Conservation (phyloP, 2,888 invertebrate species). For the Tachystola acroxantha region DNA sequence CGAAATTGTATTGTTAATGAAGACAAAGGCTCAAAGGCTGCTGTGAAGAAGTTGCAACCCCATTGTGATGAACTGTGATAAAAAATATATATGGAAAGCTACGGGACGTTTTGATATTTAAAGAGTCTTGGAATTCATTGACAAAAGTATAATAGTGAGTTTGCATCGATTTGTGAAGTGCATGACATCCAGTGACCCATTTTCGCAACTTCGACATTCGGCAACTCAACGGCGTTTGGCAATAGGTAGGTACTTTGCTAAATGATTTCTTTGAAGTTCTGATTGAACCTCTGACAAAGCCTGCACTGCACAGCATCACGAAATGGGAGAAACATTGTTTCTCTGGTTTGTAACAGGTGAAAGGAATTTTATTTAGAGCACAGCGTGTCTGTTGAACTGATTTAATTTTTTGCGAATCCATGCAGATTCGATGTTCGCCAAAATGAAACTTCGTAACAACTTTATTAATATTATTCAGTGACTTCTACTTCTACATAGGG, state of each 20-base stretch:
- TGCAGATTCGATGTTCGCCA: no score
- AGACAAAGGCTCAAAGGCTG: slow-evolving; percentile 1
- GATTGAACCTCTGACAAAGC: no score
- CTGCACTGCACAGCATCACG: no score
- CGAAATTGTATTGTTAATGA: slow-evolving; percentile 3
- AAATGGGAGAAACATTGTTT: no score
- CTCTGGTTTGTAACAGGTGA: no score
- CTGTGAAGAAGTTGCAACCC: neutral
- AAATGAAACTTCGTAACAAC: no score
- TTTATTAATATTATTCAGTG: no score
- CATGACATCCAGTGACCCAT: slow-evolving; percentile 66
- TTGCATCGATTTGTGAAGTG: slow-evolving; percentile 58
- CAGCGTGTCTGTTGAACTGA: no score
- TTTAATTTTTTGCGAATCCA: no score
- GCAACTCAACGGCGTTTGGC: slow-evolving; percentile 51
- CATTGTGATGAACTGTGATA: slow-evolving; percentile 7
- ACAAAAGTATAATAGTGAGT: slow-evolving; percentile 23
- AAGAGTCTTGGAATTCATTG: slow-evolving; percentile 1
- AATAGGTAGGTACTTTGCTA: slow-evolving; percentile 46
- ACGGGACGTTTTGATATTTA: neutral
- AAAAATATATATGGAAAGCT: no score
- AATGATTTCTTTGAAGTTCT: slow-evolving; percentile 42
- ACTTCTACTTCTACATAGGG: no score
- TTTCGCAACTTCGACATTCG: slow-evolving; percentile 61
- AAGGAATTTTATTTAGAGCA: no score